Base-by-base conservation (phyloP, 2,888 invertebrate species). In the Ennomos erosarius region DNA sequence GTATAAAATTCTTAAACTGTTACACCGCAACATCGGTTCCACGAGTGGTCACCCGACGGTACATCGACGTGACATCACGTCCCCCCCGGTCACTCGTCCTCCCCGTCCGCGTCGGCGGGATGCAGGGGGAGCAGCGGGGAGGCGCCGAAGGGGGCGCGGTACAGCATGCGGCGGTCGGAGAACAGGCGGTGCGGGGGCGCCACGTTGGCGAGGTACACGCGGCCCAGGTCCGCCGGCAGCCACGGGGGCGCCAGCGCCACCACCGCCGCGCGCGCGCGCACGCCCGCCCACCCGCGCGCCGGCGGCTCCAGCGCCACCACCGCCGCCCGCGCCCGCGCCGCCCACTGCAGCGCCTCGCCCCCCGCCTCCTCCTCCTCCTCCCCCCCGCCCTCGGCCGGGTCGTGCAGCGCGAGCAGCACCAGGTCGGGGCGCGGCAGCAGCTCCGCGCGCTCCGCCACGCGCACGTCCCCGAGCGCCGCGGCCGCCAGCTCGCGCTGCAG, bases 141-240 rank as follows among this genome's bases (percentile, higher is more conserved):
- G 56, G 90, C 90, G 69, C 88, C 90, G 81, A 98, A 98, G 8
- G 98, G 98, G 68, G 97, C 96, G 75, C 95, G 94, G 91, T 98
- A 98, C 66, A 93, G 93, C 64, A 98, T 95, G 55, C 95, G 95
- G 70, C 95, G 94, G 74, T 96, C 95, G 52, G 93, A 90, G 90
- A 96, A 97, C 73, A 97, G 93, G 8, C 55, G 61, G 68, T 94
- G 92, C 34, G 98, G 98, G 77, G 98, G 94, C 69, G 96, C 96
- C 76, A 98, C 93, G 92, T 98, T 97, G 82, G 97, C 97, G 67
- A 98, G 93, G 92, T 97, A 97, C 71, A 97, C 90, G 84, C 96
- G 95, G 36, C 83, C 82, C 68, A 70, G 62, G 69, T 79, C 75
- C 46, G 71, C 36, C 11, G 80, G 78, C 69, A 84, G 80, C 63